Evolutionary conservation across 2,888 invertebrate species (phyloP).

Genomic region (Caenorhabditis sp.): DNA sequence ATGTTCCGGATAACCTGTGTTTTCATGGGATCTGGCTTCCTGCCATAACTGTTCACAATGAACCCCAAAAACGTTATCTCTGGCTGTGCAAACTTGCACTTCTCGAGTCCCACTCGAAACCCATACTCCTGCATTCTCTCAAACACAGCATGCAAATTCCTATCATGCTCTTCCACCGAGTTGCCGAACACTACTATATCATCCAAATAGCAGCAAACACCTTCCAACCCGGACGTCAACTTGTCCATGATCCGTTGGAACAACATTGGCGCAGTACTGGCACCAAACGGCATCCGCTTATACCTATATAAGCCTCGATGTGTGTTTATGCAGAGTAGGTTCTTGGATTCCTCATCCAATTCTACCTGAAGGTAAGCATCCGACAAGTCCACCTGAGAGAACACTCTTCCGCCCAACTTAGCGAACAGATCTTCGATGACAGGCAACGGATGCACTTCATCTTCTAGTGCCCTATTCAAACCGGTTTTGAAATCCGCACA

Average conservation of each 20-base stretch:
- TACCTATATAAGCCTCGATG: constrained; percentile 51
- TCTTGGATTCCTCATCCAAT: constrained; percentile 38
- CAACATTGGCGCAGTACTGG: constrained; percentile 50
- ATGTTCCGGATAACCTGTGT: constrained; percentile 17
- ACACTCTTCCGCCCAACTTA: constrained; percentile 36
- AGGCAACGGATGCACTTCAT: constrained; percentile 53
- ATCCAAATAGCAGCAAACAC: constrained; percentile 33
- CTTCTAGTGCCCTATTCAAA: constrained; percentile 38
- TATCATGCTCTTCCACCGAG: constrained; percentile 19
- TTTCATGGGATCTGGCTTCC: constrained; percentile 28
- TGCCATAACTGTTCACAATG: constrained; percentile 14
- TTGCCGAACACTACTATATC: constrained; percentile 40
- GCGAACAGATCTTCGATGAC: constrained; percentile 44
- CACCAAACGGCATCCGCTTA: constrained; percentile 54
- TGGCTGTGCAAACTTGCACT: constrained; percentile 17
- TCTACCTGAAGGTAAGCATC: constrained; percentile 54
- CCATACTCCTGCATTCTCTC: constrained; percentile 19
- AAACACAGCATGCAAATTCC: constrained; percentile 15
- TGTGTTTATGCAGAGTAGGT: constrained; percentile 39
- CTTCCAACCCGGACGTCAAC: constrained; percentile 35
- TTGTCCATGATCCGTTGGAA: constrained; percentile 53
- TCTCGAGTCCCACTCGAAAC: constrained; percentile 14
- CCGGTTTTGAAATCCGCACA: constrained; percentile 47
- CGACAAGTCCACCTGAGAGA: constrained; percentile 47
- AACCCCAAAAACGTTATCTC: constrained; percentile 29